Evolutionary conservation across 2,113 vertebrate genomes (phyloP).

Genomic region (Pterocles burchelli): DNA sequence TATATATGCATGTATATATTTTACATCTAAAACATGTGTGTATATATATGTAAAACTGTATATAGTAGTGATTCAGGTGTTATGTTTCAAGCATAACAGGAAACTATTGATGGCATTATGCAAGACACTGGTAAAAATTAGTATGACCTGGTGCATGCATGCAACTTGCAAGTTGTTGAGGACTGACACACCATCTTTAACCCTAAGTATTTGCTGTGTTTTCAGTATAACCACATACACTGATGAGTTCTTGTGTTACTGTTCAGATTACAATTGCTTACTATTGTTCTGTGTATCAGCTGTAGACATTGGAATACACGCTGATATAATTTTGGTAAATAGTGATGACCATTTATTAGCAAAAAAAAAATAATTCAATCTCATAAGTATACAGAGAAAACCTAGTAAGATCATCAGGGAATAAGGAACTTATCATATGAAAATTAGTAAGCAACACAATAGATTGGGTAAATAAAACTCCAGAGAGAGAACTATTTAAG

Average conservation of each 20-base stretch:
- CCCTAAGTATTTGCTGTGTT: background rate
- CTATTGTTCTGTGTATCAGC: background rate
- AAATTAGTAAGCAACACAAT: conserved; percentile 12
- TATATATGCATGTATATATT: background rate
- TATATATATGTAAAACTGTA: background rate
- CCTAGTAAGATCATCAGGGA: background rate
- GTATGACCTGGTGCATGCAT: background rate
- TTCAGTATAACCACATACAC: background rate
- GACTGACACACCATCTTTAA: background rate
- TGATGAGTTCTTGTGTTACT: background rate
- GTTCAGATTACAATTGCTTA: background rate
- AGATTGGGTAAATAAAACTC: conserved; percentile 3
- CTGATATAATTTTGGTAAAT: background rate
- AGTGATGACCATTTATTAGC: background rate
- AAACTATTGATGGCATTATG: background rate
- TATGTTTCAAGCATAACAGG: background rate
- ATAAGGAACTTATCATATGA: background rate
- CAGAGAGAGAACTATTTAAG: conserved; percentile 6
- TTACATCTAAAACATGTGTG: background rate
- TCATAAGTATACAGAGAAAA: background rate
- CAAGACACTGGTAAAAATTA: background rate
- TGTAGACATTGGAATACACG: background rate
- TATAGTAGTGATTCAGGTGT: background rate
- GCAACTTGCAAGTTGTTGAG: background rate
- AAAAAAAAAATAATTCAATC: background rate